phyloP scores from a whole-genome alignment of 35 echinoderm and acorn worm species.

The Eucidaris tribuloides region DNA sequence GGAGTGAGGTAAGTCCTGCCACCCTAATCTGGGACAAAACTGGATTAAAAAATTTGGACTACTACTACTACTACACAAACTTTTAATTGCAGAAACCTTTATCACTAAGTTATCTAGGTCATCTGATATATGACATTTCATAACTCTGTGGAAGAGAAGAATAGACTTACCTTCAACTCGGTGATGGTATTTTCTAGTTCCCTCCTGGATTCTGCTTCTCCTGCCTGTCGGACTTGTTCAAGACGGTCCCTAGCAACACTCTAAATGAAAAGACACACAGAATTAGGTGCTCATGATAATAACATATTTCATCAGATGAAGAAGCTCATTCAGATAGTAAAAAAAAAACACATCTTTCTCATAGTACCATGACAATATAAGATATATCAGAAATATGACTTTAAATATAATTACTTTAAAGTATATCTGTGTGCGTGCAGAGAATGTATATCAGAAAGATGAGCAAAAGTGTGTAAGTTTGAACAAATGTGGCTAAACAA shows the following conservation, averaged over 20 bases:
- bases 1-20: neutral
- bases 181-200: constrained; percentile 63
- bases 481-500: too few species aligned
- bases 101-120: neutral
- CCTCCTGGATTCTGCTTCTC: constrained; percentile 67
- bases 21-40: neutral
- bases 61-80: too few species aligned
- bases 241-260: constrained; percentile 67
- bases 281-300: too few species aligned
- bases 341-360: too few species aligned
- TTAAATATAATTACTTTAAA: neutral
- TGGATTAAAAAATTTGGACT: too few species aligned
- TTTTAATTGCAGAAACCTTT: neutral
- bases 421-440: neutral
- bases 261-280: constrained; percentile 23
- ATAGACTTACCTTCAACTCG: constrained; percentile 65
- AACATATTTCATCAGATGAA: neutral
- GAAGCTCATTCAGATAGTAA: neutral
- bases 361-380: neutral
- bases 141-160: too few species aligned
- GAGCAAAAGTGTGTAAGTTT: too few species aligned
- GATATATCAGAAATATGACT: neutral
- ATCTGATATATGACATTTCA: too few species aligned
- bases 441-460: neutral
- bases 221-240: constrained; percentile 48